A percentile compares a stretch with the other conserved stretches of the same genome.
phyloP scores from a whole-genome alignment of 2,888 invertebrate genomes.

The Drosophila affinis region DNA sequence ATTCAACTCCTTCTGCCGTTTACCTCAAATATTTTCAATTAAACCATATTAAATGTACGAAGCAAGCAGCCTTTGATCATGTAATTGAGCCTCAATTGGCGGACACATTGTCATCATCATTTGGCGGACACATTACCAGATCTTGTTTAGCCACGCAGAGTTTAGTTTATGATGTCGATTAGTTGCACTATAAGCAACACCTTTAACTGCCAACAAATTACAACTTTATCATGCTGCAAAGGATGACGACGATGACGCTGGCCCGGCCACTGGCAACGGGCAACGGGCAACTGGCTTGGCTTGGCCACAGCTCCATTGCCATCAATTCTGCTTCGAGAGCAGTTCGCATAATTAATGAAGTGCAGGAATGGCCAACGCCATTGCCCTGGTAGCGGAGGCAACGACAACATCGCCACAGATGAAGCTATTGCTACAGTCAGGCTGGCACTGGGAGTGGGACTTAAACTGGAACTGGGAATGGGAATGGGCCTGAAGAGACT shows the following conservation, averaged over 20 bases:
- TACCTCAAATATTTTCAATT: constrained; percentile 5
- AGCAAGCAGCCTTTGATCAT: constrained; percentile 14
- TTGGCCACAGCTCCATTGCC: constrained; percentile 44
- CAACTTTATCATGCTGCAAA: constrained; percentile 79
- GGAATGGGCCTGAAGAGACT: constrained; percentile 27
- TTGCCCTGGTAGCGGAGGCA: constrained; percentile 36
- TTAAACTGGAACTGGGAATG: not conserved
- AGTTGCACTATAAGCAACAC: constrained; percentile 80
- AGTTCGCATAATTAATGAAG: constrained; percentile 77
- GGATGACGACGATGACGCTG: constrained; percentile 56
- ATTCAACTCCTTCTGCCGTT: not conserved
- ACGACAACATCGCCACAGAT: constrained; percentile 56
- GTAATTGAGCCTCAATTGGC: constrained; percentile 40
- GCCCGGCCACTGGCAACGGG: not conserved
- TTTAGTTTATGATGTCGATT: constrained; percentile 77
- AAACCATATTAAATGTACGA: constrained; percentile 1
- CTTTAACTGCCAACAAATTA: constrained; percentile 80
- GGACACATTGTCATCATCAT: constrained; percentile 52
- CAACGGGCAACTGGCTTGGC: too few species aligned
- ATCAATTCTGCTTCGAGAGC: constrained; percentile 66
- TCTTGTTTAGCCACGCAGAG: constrained; percentile 75
- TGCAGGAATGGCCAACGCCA: constrained; percentile 59
- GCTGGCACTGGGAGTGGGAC: not conserved
- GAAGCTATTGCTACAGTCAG: constrained; percentile 67
- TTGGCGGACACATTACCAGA: constrained; percentile 57